Evolutionary conservation across 2,888 invertebrate genomes (phyloP).

Genomic region (Hirtodrosophila histrioides): DNA sequence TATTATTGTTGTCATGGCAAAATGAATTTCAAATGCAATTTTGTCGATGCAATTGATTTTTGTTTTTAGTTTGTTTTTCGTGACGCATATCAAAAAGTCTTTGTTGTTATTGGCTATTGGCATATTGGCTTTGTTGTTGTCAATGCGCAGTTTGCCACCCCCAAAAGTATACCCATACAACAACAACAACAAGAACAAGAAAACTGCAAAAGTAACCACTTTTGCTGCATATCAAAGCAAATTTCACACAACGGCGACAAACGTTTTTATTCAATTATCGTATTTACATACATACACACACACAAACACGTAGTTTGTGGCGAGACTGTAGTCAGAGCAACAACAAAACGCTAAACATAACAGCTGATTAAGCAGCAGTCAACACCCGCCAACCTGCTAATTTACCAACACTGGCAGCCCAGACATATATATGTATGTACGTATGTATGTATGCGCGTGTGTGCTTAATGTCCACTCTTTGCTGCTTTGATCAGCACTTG

Average conservation of each 20-base stretch:
- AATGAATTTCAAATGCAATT: slow-evolving; percentile 3
- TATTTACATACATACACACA: background rate
- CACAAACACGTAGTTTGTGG: no score
- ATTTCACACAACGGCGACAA: slow-evolving; percentile 15
- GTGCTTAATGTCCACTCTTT: slow-evolving; percentile 38
- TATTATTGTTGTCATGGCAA: slow-evolving; percentile 26
- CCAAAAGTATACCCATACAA: slow-evolving; percentile 12
- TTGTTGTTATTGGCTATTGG: slow-evolving; percentile 22
- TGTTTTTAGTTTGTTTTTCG: slow-evolving; percentile 30
- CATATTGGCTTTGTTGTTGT: slow-evolving; percentile 36
- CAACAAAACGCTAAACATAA: slow-evolving; percentile 37
- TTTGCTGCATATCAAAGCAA: slow-evolving; percentile 22
- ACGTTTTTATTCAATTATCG: slow-evolving; percentile 41
- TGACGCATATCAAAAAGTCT: slow-evolving; percentile 46
- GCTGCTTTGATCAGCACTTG: slow-evolving; percentile 38
- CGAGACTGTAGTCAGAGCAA: slow-evolving; percentile 20
- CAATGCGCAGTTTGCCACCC: slow-evolving; percentile 51
- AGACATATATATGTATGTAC: background rate
- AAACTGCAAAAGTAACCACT: slow-evolving; percentile 31
- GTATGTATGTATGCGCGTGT: slow-evolving; percentile 14
- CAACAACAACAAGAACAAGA: slow-evolving; percentile 3
- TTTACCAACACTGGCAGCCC: background rate
- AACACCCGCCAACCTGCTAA: slow-evolving; percentile 3
- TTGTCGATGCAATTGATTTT: slow-evolving; percentile 50
- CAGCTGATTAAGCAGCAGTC: slow-evolving; percentile 53